Evolutionary conservation across 2,888 invertebrate genomes (phyloP), one percentile per base, ranked within the genome.

Genomic region (Tenthredo distinguenda): DNA sequence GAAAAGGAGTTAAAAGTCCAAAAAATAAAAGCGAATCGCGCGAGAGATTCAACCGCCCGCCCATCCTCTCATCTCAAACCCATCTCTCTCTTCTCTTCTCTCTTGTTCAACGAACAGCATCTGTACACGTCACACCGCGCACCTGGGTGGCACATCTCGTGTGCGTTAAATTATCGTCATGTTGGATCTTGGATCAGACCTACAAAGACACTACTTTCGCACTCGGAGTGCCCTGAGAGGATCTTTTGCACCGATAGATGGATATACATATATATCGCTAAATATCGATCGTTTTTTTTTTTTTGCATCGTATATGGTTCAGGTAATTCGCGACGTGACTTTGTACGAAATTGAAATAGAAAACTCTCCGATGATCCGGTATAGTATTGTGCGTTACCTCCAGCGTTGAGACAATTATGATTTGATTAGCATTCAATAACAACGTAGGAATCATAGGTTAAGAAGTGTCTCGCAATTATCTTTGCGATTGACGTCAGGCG

Each of bases 121-220:
- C 83, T 71, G 83, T 68, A 83, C 83, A 47, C 68, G 83, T 83
- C 83, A 50, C 68, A 83, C 83, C n/a, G 83, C 21, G 83, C 83
- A 83, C 83, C 83, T 83, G 83, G 83, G 83, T 83, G 83, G 83
- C 83, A 71, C 62, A 81, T 79, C 86, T 86, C 87, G 81, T 77
- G 86, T 88, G 89, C 89, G 89, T 88, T 89, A 89, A 91, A 90
- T 91, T 91, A 91, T 90, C 90, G 85, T 89, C 88, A 88, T 88
- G 89, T 89, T 89, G 90, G 81, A 91, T 91, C 90, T 90, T 88
- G 89, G 87, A 89, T 87, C 86, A 87, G 89, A 90, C 86, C 85
- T 47, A 12, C 43, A 86, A 86, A 89, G 89, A 90, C 89, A 89
- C 89, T 90, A 90, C 88, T 89, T 89, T 90, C 89, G 87, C 87